Base-by-base conservation (phyloP, 2,888 invertebrate species). In the Caenorhabditis sp. region DNA sequence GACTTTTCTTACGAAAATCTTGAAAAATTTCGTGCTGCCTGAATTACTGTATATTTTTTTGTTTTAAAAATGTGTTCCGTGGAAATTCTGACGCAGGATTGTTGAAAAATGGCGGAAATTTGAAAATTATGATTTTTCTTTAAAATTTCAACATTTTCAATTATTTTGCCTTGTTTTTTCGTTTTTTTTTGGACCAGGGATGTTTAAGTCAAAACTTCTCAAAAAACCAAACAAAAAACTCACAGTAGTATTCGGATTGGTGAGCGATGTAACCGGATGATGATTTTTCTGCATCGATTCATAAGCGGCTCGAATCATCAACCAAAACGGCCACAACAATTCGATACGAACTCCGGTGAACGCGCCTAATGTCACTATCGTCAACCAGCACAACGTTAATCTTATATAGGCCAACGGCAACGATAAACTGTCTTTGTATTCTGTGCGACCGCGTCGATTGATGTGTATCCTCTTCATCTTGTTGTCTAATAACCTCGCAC, bases 221-320 rank as follows among this genome's bases (percentile, higher is more conserved):
- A n/a, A n/a, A n/a, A n/a, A n/a, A n/a, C n/a, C n/a, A n/a, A n/a
- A n/a, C n/a, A n/a, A n/a, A n/a, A 17, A 17, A 54, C 72, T 43
- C n/a, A 78, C 78, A 59, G 75, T 72, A 12, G 75, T 65, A 23
- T 78, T 61, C 12, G 69, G 69, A 60, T 70, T 77, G 53, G 78
- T 70, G 24, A 78, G 60, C 2, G 75, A 73, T 26, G 72, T 57
- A 37, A 78, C 65, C 51, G 75, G 59, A 53, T 69, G 73, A 17
- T 97, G 96, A 91, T 96, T 96, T 91, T 95, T 97, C 91, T 95
- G 95, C 90, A 94, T 96, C 83, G 96, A 95, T 90, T 97, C 96
- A 90, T 95, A 94, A 86, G 96, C 93, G 89, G 95, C 95, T 90
- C 95, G 92, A 84, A 96, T 91, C 88, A 97, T 92, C 87, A 97